Evolutionary conservation across 2,888 invertebrate genomes (phyloP).

Genomic region (Linnaemya tessellans): DNA sequence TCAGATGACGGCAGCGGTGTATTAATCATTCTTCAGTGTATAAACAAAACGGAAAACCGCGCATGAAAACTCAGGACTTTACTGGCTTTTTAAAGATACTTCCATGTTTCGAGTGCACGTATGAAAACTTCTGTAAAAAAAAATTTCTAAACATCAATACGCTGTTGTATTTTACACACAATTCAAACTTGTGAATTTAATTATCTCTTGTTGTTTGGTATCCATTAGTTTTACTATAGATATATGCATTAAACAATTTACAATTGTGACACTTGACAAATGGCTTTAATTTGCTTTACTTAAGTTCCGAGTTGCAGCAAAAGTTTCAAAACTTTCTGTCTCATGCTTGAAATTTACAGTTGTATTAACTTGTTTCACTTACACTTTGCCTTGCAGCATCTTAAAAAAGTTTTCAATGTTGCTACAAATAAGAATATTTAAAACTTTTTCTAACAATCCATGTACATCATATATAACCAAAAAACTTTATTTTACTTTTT

Average conservation of each 20-base stretch:
- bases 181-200: not conserved
- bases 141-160: not conserved
- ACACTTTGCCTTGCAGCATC: not conserved
- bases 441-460: not conserved
- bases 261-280: conserved; percentile 34
- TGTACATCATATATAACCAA: too few species aligned
- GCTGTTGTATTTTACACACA: not conserved
- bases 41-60: too few species aligned
- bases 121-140: not conserved
- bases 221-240: not conserved
- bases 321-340: not conserved
- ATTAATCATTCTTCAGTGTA: too few species aligned
- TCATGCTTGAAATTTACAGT: not conserved
- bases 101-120: too few species aligned
- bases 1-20: too few species aligned
- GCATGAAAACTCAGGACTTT: too few species aligned
- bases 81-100: too few species aligned
- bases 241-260: not conserved
- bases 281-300: conserved; percentile 27
- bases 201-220: not conserved
- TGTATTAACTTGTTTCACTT: conserved; percentile 2
- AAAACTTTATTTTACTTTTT: not conserved
- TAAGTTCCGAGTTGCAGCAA: conserved; percentile 2
- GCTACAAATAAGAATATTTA: not conserved
- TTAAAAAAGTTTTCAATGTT: not conserved